phyloP scores from a whole-genome alignment of 2,888 invertebrate species.

The Melipona beecheii region DNA sequence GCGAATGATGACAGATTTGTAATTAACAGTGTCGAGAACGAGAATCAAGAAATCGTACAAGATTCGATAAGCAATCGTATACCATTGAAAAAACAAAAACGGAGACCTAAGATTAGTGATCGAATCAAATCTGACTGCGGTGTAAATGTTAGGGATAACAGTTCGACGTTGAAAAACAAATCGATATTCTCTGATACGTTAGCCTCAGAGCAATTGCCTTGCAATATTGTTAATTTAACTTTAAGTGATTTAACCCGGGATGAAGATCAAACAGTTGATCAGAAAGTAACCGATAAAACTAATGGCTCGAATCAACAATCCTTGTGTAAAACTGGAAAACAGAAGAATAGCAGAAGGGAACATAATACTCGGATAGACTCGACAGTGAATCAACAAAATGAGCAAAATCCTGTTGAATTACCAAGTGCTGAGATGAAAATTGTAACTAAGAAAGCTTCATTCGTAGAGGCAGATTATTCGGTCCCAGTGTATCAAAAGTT shows the following conservation, averaged over 20 bases:
- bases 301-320: background rate
- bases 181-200: background rate
- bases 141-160: background rate
- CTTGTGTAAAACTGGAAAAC: background rate
- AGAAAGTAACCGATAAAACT: background rate
- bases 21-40: background rate
- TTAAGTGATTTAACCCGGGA: background rate
- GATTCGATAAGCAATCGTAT: background rate
- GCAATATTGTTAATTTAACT: slow-evolving; percentile 40
- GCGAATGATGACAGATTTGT: background rate
- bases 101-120: background rate
- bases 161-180: background rate
- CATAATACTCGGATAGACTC: no score
- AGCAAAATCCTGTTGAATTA: background rate
- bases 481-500: slow-evolving; percentile 24
- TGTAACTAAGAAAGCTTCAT: background rate
- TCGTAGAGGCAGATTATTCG: background rate
- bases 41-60: background rate
- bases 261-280: background rate
- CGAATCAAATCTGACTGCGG: background rate
- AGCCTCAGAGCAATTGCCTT: slow-evolving; percentile 4
- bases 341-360: background rate
- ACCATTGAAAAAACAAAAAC: slow-evolving; percentile 18
- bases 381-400: background rate
- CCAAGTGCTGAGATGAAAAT: background rate